phyloP scores from a whole-genome alignment of 2,797 vertebrate species.

The Sphenopsis melanotis region DNA sequence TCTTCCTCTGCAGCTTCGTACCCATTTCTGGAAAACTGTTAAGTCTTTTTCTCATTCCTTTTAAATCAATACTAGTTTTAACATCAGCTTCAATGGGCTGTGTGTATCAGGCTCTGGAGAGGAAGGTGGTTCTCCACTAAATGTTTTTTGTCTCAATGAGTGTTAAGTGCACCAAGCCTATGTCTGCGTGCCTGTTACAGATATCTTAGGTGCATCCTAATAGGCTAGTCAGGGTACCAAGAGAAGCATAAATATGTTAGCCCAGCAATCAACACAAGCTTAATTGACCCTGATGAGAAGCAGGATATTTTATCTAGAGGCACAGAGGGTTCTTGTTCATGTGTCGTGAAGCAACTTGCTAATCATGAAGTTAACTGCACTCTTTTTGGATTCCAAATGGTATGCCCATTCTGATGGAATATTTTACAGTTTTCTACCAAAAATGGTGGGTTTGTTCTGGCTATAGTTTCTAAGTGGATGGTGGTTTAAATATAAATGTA shows the following conservation, averaged over 20 bases:
- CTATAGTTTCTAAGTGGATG: not conserved
- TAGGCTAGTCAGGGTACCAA: not conserved
- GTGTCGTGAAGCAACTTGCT: not conserved
- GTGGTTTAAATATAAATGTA: not conserved
- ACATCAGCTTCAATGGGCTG: not conserved
- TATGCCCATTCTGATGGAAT: not conserved
- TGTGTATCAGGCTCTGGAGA: not conserved
- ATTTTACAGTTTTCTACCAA: not conserved
- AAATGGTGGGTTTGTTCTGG: fast-evolving
- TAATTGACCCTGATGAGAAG: not conserved
- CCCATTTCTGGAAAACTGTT: not conserved
- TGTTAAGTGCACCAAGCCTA: not conserved
- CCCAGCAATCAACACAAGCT: not conserved
- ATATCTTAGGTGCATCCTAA: not conserved
- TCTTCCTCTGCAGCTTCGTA: not conserved
- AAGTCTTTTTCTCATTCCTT: not conserved
- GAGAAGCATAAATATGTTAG: not conserved
- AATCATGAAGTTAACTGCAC: not conserved
- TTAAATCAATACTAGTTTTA: not conserved
- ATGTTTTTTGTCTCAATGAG: not conserved
- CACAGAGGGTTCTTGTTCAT: not conserved
- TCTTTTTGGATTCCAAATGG: not conserved
- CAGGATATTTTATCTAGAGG: not conserved
- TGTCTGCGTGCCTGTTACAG: not conserved
- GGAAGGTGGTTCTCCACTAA: not conserved